Evolutionary conservation across 1,140 invertebrate species (phyloP).

Genomic region (roundworm (Caenorhabditis elegans)): WBcel235 BX284605.5:7294001-7294500

Average conservation of each 20-base stretch:
- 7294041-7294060: slow-evolving; percentile 28
- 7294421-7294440: no score
- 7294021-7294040: not conserved
- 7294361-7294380: no score
- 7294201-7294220: not conserved
- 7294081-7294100: slow-evolving; percentile 33
- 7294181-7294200: no score
- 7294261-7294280: not conserved
- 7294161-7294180: no score
- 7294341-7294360: no score
- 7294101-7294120: not conserved
- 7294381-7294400: no score
- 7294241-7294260: not conserved
- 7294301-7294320: slow-evolving; percentile 30
- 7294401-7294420: no score
- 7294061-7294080: slow-evolving; percentile 29
- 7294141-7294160: not conserved
- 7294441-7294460: not conserved
- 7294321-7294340: no score
- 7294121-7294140: not conserved
- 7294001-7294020: not conserved
- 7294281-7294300: not conserved
- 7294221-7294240: not conserved
- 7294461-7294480: not conserved
- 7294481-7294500: not conserved